Evolutionary conservation across 1,140 invertebrate species (phyloP), one percentile per base, ranked within the genome.

Genomic region (Hylaeus anthracinus): DNA sequence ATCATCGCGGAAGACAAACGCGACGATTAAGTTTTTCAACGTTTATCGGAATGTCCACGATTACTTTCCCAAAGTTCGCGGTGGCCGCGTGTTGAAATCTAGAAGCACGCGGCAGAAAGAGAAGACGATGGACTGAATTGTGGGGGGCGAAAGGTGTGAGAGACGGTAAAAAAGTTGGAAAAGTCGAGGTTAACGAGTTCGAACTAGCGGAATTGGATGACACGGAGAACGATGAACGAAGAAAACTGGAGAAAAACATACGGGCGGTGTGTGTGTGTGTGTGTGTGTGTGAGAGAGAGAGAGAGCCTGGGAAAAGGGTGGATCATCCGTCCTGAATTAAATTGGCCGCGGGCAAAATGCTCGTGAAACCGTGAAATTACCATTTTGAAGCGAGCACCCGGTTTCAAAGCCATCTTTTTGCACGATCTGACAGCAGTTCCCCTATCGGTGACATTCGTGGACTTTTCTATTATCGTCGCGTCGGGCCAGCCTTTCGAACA

Each of bases 281-380:
- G n/a, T n/a, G n/a, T n/a, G n/a, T n/a, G n/a, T n/a, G n/a, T n/a
- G n/a, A n/a, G 73, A 3, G 58, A 63, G 65, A 43, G 72, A 72
- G 80, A 79, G 45, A 45, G 69, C 51, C 48, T 5, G 65, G 9
- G 26, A 37, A 3, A 10, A n/a, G n/a, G 65, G 45, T 51, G 56
- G 79, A 86, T 88, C 85, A 88, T 88, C 81, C 83, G 72, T 79
- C 86, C 75, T 72, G 86, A 87, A 88, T 86, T 83, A 88, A 88
- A 88, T 88, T 83, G 86, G 72, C 87, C 87, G 81, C 86, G 61
- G 84, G 86, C 64, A 79, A 73, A 85, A 87, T 88, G 86, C 84
- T 88, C 87, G 86, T 63, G 81, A 86, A 76, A 70, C 86, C 87
- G 87, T 88, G 87, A 88, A 88, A 88, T 88, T 88, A 88, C 86